Percentiles rank a stretch among this genome's conserved stretches.
These are phyloP conservation scores for Acanthis flammea DNA, from an alignment of 2,797 vertebrate genomes.

Conservation along the genomic window DNA sequence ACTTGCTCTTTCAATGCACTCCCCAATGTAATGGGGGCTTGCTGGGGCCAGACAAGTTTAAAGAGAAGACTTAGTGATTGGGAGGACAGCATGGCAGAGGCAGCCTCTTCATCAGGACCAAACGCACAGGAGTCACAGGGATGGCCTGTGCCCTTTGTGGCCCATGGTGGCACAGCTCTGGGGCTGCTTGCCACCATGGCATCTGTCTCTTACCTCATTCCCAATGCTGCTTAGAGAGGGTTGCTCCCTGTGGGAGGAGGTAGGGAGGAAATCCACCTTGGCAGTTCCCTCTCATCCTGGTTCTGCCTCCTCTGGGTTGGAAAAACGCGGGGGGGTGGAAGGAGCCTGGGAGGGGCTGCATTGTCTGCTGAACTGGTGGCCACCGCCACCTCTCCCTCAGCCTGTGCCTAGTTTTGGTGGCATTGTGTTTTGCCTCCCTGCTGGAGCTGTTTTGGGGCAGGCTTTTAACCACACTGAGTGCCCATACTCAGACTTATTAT, in stretches of 20 bases:
- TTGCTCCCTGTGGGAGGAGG: not conserved
- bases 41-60: not conserved
- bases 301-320: not conserved
- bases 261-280: not conserved
- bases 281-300: not conserved
- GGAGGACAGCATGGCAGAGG: accelerated
- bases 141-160: accelerated
- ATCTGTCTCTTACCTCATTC: not conserved
- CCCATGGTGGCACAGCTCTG: not conserved
- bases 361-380: not conserved
- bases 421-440: not conserved
- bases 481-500: not conserved
- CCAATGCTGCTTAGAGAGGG: not conserved
- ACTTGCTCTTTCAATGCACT: accelerated
- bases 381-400: not conserved
- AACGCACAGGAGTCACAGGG: not conserved
- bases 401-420: not conserved
- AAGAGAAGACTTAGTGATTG: not conserved
- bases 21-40: accelerated
- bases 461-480: not conserved
- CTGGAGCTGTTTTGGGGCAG: not conserved
- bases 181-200: not conserved
- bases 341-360: not conserved
- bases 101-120: not conserved
- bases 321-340: accelerated